Evolutionary conservation across 2,797 vertebrate genomes (phyloP).

Genomic region (Melanogrammus aeglefinus): DNA sequence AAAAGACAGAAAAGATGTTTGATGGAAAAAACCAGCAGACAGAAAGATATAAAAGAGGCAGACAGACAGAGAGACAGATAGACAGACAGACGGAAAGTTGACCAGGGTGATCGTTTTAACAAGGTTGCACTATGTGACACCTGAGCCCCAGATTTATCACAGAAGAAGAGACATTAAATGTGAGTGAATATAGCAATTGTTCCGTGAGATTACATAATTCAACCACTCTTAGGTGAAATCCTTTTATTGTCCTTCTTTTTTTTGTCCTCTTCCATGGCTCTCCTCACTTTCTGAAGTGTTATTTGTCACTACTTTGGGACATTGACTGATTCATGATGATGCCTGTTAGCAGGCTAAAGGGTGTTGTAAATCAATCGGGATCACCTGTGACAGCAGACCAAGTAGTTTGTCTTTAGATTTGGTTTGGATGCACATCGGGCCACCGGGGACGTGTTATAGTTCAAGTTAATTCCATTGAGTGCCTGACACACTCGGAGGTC

Average conservation of each 20-base stretch:
- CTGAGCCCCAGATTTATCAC: constrained; percentile 30
- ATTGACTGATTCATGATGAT: neutral
- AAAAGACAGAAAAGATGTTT: neutral
- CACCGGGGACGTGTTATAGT: constrained; percentile 52
- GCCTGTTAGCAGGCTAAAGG: neutral
- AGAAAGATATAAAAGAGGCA: neutral
- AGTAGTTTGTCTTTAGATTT: neutral
- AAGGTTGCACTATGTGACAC: constrained; percentile 52
- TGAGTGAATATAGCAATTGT: neutral
- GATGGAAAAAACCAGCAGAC: neutral
- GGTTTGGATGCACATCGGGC: constrained; percentile 29
- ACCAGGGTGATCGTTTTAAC: constrained; percentile 50
- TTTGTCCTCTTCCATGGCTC: neutral
- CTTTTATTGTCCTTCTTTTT: neutral
- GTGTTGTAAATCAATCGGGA: neutral
- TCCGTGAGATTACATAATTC: neutral
- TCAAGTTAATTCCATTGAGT: constrained; percentile 56
- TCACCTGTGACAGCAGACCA: neutral
- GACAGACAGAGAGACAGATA: neutral
- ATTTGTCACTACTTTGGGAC: neutral
- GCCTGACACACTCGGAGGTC: constrained; percentile 36
- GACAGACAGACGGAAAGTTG: constrained; percentile 30
- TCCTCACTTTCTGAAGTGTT: neutral
- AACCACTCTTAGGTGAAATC: neutral
- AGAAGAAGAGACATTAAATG: neutral